Base-by-base conservation (phyloP, 37 sponge, comb jelly and placozoan genomes). In the Agelas oroides region DNA sequence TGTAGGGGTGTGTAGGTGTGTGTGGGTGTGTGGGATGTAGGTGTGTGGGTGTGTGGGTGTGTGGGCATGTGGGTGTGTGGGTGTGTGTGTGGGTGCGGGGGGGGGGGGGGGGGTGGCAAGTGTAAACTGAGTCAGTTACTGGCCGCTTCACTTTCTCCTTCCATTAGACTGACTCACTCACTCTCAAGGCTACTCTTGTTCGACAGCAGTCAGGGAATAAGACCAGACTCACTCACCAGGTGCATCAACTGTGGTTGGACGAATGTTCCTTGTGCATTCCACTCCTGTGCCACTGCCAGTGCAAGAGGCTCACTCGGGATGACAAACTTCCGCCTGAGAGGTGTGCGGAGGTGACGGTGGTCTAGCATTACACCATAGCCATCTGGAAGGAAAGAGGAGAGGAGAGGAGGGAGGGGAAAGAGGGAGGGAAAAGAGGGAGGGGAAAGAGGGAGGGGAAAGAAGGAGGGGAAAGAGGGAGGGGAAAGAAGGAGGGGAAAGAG, bases 231-330 rank as follows among this genome's bases (percentile, higher is more conserved):
- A 32, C 85, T 55, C 60, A 92, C 93, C 67, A 95, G 72, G 58
- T 92, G 94, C 96, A 95, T 95, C 41, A 82, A 31, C 18, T 87
- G 70, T 32, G 93, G 90, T 27, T 83, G 84, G 1, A 95, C 77
- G 14, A 87, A 1, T 0, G 60, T 57, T 23, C 39, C 58, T 60
- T 95, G 96, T 20, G 31, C 72, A 8, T 36, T 64, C 96, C 96
- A 95, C 78, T 95, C 96, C 52, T 87, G 79, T 15, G 91, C 90
- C 31, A 92, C 87, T 16, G 85, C 93, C 24, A 87, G 70, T 39
- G 96, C 96, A 17, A 95, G 87, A 3, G 55, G 32, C 65, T 95
- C 91, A 53, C 63, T 73, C 8, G 93, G 93, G 15, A 95, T 80
- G 0, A 86, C 32, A 39, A 95, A 81, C 19, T 66, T 69, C 16